Conservation (phyloP, 1,140 invertebrate genomes). For the Magallana angulata region DNA sequence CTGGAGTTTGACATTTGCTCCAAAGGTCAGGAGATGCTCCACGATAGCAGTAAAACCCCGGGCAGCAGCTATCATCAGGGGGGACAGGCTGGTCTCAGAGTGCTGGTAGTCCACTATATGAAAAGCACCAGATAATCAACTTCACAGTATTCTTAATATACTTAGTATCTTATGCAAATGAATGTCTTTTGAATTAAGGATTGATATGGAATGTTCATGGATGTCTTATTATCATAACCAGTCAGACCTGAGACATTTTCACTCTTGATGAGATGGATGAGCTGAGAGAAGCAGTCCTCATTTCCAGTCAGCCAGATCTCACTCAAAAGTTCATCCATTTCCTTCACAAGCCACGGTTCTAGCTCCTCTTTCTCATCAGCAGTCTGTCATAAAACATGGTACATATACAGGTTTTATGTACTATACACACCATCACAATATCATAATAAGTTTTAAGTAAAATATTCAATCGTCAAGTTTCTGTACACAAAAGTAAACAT, state of each 20-base stretch:
- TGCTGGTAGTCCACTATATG: conserved; percentile 82
- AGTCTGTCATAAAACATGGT: conserved; percentile 53
- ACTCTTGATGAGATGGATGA: conserved; percentile 87
- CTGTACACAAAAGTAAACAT: too few relatives aligned
- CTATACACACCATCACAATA: background rate
- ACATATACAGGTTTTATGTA: conserved; percentile 7
- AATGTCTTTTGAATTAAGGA: too few relatives aligned
- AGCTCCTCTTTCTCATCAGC: conserved; percentile 81
- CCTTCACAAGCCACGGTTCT: conserved; percentile 81
- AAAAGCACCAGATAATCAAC: background rate
- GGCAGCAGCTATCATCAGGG: conserved; percentile 88
- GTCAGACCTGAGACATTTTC: conserved; percentile 83
- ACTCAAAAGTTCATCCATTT: conserved; percentile 84
- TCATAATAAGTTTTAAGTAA: too few relatives aligned
- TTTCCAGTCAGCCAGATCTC: conserved; percentile 83
- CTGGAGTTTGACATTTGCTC: conserved; percentile 85
- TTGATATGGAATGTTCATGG: too few relatives aligned
- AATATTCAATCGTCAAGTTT: too few relatives aligned
- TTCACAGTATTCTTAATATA: too few relatives aligned
- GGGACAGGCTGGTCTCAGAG: conserved; percentile 85
- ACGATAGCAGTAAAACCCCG: conserved; percentile 84
- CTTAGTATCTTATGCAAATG: too few relatives aligned
- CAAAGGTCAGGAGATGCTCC: conserved; percentile 85
- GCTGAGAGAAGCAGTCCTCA: conserved; percentile 85
- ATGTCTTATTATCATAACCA: too few relatives aligned